A percentile compares a stretch with the other conserved stretches of the same genome.
Evolutionary conservation across 2,888 invertebrate genomes (phyloP).

Genomic region (Hofmannophila pseudospretella): DNA sequence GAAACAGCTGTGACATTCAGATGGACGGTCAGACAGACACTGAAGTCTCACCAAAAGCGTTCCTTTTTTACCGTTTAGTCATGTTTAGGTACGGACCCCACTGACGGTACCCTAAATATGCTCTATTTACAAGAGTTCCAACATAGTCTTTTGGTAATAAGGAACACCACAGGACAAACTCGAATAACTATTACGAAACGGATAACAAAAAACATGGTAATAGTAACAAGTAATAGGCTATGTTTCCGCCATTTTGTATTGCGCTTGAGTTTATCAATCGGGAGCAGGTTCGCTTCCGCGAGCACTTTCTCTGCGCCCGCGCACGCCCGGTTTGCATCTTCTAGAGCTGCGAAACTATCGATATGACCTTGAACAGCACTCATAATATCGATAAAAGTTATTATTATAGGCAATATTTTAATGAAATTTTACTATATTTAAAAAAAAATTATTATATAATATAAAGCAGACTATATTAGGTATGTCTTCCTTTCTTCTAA

Average conservation of each 20-base stretch:
- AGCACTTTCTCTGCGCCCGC: slow-evolving; percentile 33
- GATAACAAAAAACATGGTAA: slow-evolving; percentile 1
- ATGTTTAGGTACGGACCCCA: too few species aligned
- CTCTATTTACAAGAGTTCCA: too few species aligned
- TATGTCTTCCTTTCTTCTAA: too few species aligned
- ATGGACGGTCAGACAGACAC: too few species aligned
- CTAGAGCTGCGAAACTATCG: background rate
- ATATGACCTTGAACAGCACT: background rate
- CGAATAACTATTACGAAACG: slow-evolving; percentile 1
- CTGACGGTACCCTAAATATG: too few species aligned
- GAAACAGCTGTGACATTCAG: too few species aligned
- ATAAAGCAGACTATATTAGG: too few species aligned
- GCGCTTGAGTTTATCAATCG: slow-evolving; percentile 37
- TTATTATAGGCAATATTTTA: background rate
- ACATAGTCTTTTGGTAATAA: too few species aligned
- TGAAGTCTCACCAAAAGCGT: too few species aligned
- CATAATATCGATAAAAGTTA: background rate
- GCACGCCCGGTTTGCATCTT: background rate
- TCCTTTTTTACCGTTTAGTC: too few species aligned
- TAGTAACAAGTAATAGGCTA: background rate
- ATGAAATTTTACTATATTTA: background rate
- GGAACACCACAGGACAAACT: too few species aligned
- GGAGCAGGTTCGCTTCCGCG: slow-evolving; percentile 40
- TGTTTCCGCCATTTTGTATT: slow-evolving; percentile 33
- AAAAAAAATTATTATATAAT: background rate